Evolutionary conservation across 1,140 invertebrate genomes (phyloP).

Genomic region (Conopomorpha cramerella): DNA sequence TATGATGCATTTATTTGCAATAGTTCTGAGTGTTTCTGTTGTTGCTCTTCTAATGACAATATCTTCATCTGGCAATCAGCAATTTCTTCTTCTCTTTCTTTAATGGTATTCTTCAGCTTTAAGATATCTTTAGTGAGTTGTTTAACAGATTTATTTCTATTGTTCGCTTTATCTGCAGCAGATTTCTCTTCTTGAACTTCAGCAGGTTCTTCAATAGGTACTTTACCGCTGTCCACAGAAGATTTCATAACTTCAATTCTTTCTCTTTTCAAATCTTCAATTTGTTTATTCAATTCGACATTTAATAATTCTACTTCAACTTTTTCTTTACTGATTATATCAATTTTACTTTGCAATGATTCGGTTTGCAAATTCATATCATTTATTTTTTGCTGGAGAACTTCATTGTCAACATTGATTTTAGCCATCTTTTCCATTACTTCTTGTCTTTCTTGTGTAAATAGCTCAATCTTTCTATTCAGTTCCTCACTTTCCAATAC

Average conservation of each 20-base stretch:
- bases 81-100: slow-evolving; percentile 60
- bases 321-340: slow-evolving; percentile 64
- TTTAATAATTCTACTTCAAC: slow-evolving; percentile 41
- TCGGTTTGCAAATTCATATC: slow-evolving; percentile 61
- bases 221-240: slow-evolving; percentile 34
- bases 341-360: slow-evolving; percentile 56
- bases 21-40: slow-evolving; percentile 41
- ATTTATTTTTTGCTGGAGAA: slow-evolving; percentile 58
- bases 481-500: slow-evolving; percentile 65
- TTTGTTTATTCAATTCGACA: slow-evolving; percentile 36
- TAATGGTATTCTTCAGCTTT: slow-evolving; percentile 52
- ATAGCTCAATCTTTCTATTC: slow-evolving; percentile 68
- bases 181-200: slow-evolving; percentile 39
- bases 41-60: slow-evolving; percentile 47
- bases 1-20: slow-evolving; percentile 20
- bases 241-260: slow-evolving; percentile 45
- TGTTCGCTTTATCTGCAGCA: slow-evolving; percentile 27
- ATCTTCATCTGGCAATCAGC: slow-evolving; percentile 56
- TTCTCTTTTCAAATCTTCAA: slow-evolving; percentile 46
- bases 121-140: slow-evolving; percentile 58
- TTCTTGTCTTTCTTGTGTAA: slow-evolving; percentile 67
- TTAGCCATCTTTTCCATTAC: slow-evolving; percentile 71
- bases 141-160: slow-evolving; percentile 43
- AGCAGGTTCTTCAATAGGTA: slow-evolving; percentile 24
- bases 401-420: slow-evolving; percentile 65